Conservation (phyloP, 1,140 invertebrate genomes). For the Zaprionus africanus region DNA sequence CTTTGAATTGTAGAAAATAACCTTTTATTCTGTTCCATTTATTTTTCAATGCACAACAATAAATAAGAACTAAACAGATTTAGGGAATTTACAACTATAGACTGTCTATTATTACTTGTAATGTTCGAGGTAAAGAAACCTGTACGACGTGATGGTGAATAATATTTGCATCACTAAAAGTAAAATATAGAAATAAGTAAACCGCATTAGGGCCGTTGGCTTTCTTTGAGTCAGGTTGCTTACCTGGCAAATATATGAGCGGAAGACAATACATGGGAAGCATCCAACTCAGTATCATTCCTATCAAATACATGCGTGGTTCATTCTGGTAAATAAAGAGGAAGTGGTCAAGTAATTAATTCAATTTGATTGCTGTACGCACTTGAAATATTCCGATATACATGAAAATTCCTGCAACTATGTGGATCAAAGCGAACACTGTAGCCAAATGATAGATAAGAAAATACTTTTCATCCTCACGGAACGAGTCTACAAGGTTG, state of each 20-base stretch:
- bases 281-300: background rate
- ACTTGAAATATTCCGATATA: background rate
- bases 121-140: background rate
- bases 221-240: background rate
- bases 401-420: background rate
- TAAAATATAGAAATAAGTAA: background rate
- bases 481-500: background rate
- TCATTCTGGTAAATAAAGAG: background rate
- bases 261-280: background rate
- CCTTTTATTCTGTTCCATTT: background rate
- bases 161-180: constrained; percentile 4
- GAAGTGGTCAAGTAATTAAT: background rate
- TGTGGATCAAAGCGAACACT: background rate
- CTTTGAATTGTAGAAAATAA: background rate
- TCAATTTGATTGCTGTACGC: background rate
- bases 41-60: no score
- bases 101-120: no score
- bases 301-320: background rate
- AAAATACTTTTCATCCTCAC: background rate
- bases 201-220: background rate
- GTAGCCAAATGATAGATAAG: background rate
- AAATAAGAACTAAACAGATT: no score
- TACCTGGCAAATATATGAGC: background rate
- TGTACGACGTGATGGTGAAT: background rate
- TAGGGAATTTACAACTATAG: no score